Conservation (phyloP, 2,113 vertebrate species). For the Camelus bactrianus region DNA sequence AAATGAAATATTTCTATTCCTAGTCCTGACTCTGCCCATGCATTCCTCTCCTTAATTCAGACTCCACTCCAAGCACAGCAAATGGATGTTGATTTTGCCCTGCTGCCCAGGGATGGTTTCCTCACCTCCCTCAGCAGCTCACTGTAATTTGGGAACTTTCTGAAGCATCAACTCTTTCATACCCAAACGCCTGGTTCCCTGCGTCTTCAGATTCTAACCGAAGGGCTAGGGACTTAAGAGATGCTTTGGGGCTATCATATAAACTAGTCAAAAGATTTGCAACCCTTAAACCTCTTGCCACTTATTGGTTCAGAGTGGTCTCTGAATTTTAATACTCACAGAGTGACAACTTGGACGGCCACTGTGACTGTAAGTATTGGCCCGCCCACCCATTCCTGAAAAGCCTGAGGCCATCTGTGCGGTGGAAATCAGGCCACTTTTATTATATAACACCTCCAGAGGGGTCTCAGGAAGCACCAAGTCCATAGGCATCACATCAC, state of each 20-base stretch:
- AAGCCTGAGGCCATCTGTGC: background rate
- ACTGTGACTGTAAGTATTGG: fast-evolving
- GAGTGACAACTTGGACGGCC: background rate
- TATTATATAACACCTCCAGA: background rate
- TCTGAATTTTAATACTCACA: background rate
- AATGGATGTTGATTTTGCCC: background rate
- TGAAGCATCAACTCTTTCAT: background rate
- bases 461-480: background rate
- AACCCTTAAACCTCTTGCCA: background rate
- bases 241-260: background rate
- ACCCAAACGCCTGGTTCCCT: background rate
- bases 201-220: background rate
- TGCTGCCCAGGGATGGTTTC: background rate
- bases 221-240: background rate
- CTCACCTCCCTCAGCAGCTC: background rate
- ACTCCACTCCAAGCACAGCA: background rate
- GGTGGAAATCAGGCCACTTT: background rate
- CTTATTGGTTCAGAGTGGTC: background rate
- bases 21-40: background rate
- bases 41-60: background rate
- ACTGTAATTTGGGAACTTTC: background rate
- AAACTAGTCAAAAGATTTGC: background rate
- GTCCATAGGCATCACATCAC: background rate
- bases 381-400: background rate
- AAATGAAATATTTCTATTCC: background rate